Conservation (phyloP, 2,888 invertebrate species). For the Drosophila anomelani region DNA sequence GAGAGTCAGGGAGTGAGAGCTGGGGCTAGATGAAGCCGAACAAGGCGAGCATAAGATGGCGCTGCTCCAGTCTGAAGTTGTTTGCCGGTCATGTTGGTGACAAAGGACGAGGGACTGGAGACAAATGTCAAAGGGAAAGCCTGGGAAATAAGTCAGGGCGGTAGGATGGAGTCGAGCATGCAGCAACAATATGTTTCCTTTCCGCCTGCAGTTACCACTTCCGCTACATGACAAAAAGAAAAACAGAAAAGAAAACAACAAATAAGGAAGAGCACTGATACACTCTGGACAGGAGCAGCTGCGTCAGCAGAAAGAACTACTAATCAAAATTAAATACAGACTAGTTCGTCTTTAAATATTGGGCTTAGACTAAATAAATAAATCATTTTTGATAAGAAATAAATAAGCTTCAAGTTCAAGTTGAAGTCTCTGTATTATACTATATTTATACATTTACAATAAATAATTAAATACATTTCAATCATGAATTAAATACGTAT, state of each 20-base stretch:
- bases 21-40: not conserved
- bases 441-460: too few species aligned
- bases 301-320: too few species aligned
- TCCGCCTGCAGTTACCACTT: constrained; percentile 58
- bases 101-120: constrained; percentile 42
- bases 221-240: constrained; percentile 11
- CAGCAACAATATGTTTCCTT: constrained; percentile 60
- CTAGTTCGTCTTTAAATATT: too few species aligned
- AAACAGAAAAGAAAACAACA: too few species aligned
- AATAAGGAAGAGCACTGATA: not conserved
- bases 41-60: constrained; percentile 24
- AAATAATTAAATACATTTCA: too few species aligned
- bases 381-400: too few species aligned
- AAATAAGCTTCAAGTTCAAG: too few species aligned
- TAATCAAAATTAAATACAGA: not conserved
- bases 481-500: too few species aligned
- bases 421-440: too few species aligned
- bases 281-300: too few species aligned
- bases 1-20: not conserved
- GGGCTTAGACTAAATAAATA: too few species aligned
- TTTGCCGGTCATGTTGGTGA: constrained; percentile 50
- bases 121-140: constrained; percentile 43
- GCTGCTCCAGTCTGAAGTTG: constrained; percentile 42
- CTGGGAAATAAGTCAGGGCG: constrained; percentile 12
- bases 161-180: constrained; percentile 8